A percentile compares a stretch with the other conserved stretches of the same genome.
Evolutionary conservation across 2,888 invertebrate genomes (phyloP).

Genomic region (Limnephilus auricula): DNA sequence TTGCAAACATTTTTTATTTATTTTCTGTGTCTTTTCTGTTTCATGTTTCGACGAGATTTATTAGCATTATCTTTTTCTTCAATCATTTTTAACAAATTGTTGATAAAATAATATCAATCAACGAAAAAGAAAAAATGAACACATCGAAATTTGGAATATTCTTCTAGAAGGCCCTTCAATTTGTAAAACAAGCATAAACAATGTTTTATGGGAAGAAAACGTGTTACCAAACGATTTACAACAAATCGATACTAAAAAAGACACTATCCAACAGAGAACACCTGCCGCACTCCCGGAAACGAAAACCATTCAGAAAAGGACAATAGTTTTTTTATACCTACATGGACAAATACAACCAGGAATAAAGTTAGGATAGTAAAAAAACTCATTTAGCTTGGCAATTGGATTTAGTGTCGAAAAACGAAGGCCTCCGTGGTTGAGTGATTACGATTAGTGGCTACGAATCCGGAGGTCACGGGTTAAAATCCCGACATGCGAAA

Average conservation of each 20-base stretch:
- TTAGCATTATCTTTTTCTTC: too few species aligned
- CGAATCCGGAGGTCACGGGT: too few species aligned
- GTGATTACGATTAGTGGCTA: too few species aligned
- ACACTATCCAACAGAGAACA: conserved; percentile 5
- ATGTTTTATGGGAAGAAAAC: neutral
- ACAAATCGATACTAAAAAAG: conserved; percentile 22
- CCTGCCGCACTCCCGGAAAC: conserved; percentile 44
- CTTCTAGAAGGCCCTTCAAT: neutral
- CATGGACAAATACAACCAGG: neutral
- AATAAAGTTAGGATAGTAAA: neutral
- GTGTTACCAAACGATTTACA: conserved; percentile 17
- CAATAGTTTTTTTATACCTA: conserved; percentile 4
- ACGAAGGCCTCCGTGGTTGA: neutral
- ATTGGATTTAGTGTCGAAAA: neutral
- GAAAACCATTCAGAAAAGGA: conserved; percentile 38
- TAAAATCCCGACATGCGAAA: too few species aligned
- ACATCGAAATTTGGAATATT: neutral
- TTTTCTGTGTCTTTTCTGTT: too few species aligned
- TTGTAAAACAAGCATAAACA: conserved; percentile 2
- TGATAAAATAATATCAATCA: too few species aligned
- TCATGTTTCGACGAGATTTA: too few species aligned
- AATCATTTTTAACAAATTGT: too few species aligned
- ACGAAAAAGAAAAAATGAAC: too few species aligned
- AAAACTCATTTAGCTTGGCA: neutral
- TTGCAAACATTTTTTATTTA: too few species aligned